These are phyloP conservation scores for Calliphora vomitoria DNA, from an alignment of 2,888 invertebrate species.

Conservation along the genomic window DNA sequence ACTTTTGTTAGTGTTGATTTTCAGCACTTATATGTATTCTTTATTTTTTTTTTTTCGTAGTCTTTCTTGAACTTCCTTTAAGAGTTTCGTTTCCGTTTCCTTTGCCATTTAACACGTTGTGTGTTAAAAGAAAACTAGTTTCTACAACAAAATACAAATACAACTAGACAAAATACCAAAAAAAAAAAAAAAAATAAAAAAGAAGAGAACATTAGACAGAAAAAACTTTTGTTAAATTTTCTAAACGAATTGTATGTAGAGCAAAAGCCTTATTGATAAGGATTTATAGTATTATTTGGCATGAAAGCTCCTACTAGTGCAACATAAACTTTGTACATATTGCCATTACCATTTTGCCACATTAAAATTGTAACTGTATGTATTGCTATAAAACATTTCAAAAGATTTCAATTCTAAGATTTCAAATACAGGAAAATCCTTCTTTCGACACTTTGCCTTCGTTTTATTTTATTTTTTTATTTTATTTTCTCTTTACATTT, in stretches of 20 bases:
- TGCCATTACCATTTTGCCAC: constrained; percentile 46
- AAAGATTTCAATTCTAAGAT: constrained; percentile 75
- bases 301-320: constrained; percentile 44
- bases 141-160: constrained; percentile 15
- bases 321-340: constrained; percentile 3
- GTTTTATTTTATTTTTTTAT: constrained; percentile 13
- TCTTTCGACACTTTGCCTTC: constrained; percentile 75
- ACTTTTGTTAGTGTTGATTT: constrained; percentile 25
- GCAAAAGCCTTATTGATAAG: constrained; percentile 66
- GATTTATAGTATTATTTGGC: constrained; percentile 66
- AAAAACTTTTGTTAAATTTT: constrained; percentile 31
- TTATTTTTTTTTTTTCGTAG: constrained; percentile 25
- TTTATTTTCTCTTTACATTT: neutral
- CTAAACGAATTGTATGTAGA: constrained; percentile 40
- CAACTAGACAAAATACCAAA: constrained; percentile 13
- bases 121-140: constrained; percentile 43
- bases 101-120: constrained; percentile 69
- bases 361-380: constrained; percentile 37
- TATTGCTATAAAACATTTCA: constrained; percentile 58
- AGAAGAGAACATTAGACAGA: neutral
- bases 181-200: neutral
- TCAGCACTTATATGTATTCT: neutral
- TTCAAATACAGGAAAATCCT: constrained; percentile 76
- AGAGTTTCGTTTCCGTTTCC: constrained; percentile 67
- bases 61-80: constrained; percentile 60